Evolutionary conservation across 2,113 vertebrate genomes (phyloP), one percentile per base, ranked within the genome.

Genomic region (Ophiodon elongatus): DNA sequence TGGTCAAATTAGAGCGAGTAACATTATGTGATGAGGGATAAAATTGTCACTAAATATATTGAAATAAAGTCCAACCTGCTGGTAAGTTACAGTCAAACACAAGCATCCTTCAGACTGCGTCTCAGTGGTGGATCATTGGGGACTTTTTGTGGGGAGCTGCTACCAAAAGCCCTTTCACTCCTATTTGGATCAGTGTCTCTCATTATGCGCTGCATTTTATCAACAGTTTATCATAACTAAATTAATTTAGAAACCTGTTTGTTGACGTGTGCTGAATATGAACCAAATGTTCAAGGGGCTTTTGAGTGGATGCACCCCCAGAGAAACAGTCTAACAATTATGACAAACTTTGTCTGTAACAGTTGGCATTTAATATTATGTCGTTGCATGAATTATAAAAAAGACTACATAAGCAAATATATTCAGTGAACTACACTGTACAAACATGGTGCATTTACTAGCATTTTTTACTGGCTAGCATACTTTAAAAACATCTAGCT

Each of bases 21-120:
- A 21, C 67, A 64, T 66, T 15, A 57, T 37, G n/a, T 78, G 68
- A 86, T 63, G 27, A 57, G n/a, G 50, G 70, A 60, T 1, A 45
- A 31, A 29, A 31, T 11, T 71, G 4, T 19, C n/a, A 41, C 56
- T 37, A 17, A 37, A 65, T n/a, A 47, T 29, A 41, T 50, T 35
- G 25, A 41, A 81, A 29, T 43, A 10, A 50, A 75, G 9, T 41
- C 54, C 0, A 2, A 8, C 1, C 47, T 37, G 14, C 73, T 69
- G 13, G 11, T 62, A 0, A 21, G 23, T 21, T 14, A n/a, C 31
- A 52, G n/a, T 23, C 1, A 0, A 74, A 29, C 70, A 31, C 14
- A 68, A 74, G 13, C 25, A 14, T 77, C 35, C 47, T 15, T 68
- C 21, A 29, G 1, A 41, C 39, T 29, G 52, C 23, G 10, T 27